phyloP scores from a whole-genome alignment of 2,888 invertebrate species.

The Nysson spinosus region DNA sequence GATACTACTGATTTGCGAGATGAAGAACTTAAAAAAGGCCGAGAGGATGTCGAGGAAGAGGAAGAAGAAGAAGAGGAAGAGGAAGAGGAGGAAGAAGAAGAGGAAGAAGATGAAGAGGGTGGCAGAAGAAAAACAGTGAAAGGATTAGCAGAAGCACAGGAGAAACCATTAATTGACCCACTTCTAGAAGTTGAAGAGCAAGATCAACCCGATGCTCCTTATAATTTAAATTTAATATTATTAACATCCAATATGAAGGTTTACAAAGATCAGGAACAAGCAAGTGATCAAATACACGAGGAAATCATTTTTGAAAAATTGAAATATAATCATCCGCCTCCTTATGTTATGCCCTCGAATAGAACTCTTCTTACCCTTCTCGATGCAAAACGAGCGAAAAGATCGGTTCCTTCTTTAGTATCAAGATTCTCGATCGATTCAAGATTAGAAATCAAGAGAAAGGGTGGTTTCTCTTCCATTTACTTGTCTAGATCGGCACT shows the following conservation, averaged over 20 bases:
- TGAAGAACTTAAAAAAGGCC: no score
- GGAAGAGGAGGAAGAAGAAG: slow-evolving; percentile 49
- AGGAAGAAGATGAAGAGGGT: slow-evolving; percentile 17
- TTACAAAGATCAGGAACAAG: slow-evolving; percentile 38
- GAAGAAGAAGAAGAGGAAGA: slow-evolving; percentile 37
- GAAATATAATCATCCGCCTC: slow-evolving; percentile 69
- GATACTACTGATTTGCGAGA: no score
- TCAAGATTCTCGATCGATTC: slow-evolving; percentile 74
- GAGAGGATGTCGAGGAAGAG: slow-evolving; percentile 35
- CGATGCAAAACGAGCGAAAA: slow-evolving; percentile 69
- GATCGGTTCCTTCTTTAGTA: slow-evolving; percentile 70
- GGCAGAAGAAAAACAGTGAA: slow-evolving; percentile 16
- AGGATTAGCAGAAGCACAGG: background rate
- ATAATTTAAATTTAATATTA: slow-evolving; percentile 67
- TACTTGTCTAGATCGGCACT: slow-evolving; percentile 2
- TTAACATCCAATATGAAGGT: slow-evolving; percentile 67
- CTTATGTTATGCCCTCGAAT: slow-evolving; percentile 67
- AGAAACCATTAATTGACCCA: slow-evolving; percentile 52
- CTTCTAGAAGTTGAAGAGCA: slow-evolving; percentile 55
- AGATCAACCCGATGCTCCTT: slow-evolving; percentile 65
- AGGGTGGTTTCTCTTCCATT: slow-evolving; percentile 39
- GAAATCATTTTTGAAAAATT: slow-evolving; percentile 60
- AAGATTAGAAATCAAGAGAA: slow-evolving; percentile 65
- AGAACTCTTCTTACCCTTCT: slow-evolving; percentile 65
- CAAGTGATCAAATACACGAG: slow-evolving; percentile 31